Evolutionary conservation across 2,113 vertebrate species (phyloP).

Genomic region (Puffinus mauretanicus): DNA sequence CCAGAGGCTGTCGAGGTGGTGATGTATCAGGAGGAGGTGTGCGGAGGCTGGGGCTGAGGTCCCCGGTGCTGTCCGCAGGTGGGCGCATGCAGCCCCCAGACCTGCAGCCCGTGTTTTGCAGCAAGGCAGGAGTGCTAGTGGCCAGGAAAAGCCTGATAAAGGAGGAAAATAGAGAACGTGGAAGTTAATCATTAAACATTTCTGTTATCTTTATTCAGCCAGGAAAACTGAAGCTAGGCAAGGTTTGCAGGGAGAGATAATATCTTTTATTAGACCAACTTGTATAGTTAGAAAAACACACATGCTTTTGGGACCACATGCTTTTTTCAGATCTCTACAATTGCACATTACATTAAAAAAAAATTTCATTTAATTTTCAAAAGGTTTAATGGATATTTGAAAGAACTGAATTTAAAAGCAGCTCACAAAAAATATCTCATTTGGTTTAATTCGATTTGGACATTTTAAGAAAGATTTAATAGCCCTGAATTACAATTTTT

Average conservation of each 20-base stretch:
- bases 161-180: background rate
- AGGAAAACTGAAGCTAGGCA: background rate
- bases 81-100: background rate
- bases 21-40: background rate
- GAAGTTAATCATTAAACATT: slow-evolving; percentile 43
- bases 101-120: background rate
- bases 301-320: background rate
- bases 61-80: background rate
- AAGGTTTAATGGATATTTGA: background rate
- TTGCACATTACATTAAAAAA: background rate
- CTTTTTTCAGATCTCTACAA: background rate
- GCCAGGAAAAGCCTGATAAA: background rate
- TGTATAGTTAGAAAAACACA: background rate
- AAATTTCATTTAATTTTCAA: background rate
- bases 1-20: background rate
- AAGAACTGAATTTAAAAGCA: background rate
- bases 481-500: background rate
- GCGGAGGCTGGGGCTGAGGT: background rate
- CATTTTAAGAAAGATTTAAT: background rate
- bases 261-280: background rate
- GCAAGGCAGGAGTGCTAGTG: background rate
- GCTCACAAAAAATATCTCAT: background rate
- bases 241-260: background rate
- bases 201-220: background rate
- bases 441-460: background rate